Conservation (phyloP, 2,113 vertebrate genomes). For the Sciurus niger region DNA sequence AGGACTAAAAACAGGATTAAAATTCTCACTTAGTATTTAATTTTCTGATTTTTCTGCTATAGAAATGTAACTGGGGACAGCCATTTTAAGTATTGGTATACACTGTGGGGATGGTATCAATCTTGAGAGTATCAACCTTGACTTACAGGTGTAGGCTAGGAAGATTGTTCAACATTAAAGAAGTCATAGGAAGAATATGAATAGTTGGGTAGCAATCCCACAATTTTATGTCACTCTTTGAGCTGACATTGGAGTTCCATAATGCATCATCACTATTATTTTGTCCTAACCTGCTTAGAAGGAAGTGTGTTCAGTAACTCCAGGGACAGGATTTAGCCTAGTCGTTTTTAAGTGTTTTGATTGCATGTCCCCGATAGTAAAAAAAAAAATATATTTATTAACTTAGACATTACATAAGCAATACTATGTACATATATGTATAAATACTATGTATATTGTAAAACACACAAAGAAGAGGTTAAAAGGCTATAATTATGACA, state of each 20-base stretch:
- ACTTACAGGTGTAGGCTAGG: background rate
- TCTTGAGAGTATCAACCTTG: background rate
- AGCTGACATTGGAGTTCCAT: background rate
- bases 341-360: background rate
- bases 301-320: background rate
- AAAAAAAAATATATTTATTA: background rate
- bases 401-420: background rate
- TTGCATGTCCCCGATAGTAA: background rate
- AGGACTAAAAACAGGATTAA: constrained; percentile 13
- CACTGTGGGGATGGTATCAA: too few relatives aligned
- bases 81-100: background rate
- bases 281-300: background rate
- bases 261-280: background rate
- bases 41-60: constrained; percentile 6
- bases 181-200: background rate
- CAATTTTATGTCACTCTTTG: background rate
- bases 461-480: background rate
- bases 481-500: background rate
- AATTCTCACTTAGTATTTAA: background rate
- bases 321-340: background rate
- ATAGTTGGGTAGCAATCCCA: background rate
- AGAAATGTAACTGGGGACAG: background rate
- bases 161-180: background rate
- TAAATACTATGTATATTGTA: background rate
- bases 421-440: background rate